Conservation (phyloP, 2,113 vertebrate species). For the Gasterosteus nipponicus region DNA sequence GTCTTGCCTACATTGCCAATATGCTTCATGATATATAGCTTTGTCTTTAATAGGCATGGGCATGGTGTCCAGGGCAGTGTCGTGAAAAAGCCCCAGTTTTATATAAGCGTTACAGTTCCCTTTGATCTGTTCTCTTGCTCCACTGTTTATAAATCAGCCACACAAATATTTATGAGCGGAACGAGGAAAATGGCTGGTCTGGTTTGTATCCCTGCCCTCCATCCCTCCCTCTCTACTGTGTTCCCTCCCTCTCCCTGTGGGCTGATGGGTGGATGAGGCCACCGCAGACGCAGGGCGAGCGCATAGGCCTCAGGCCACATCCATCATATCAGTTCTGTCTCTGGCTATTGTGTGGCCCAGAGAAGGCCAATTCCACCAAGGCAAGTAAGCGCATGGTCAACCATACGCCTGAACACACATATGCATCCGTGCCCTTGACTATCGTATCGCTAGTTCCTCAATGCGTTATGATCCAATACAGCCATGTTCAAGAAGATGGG, state of each 20-base stretch:
- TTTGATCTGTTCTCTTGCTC: slow-evolving; percentile 79
- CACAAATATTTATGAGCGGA: slow-evolving; percentile 85
- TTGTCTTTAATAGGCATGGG: slow-evolving; percentile 75
- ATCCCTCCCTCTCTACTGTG: slow-evolving; percentile 31
- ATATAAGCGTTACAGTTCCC: slow-evolving; percentile 77
- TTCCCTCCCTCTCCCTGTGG: slow-evolving; percentile 49
- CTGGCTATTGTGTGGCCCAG: slow-evolving; percentile 68
- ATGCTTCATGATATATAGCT: slow-evolving; percentile 69
- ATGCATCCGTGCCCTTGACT: slow-evolving; percentile 20
- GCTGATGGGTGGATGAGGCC: slow-evolving; percentile 77
- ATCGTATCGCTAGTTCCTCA: slow-evolving; percentile 53
- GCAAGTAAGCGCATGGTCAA: slow-evolving; percentile 30
- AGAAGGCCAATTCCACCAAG: slow-evolving; percentile 50
- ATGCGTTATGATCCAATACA: slow-evolving; percentile 70
- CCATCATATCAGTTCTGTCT: slow-evolving; percentile 74
- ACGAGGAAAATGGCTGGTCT: slow-evolving; percentile 80
- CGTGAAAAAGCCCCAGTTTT: slow-evolving; percentile 67
- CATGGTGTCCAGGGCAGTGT: slow-evolving; percentile 57
- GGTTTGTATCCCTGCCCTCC: slow-evolving; percentile 78
- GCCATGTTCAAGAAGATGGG: slow-evolving; percentile 60
- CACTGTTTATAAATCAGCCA: slow-evolving; percentile 83
- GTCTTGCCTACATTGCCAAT: slow-evolving; percentile 76
- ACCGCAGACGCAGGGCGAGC: slow-evolving; percentile 67
- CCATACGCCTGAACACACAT: background rate
- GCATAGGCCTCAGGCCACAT: slow-evolving; percentile 75